A percentile compares a stretch with the other conserved stretches of the same genome.
Evolutionary conservation across 1,140 invertebrate species (phyloP).

Genomic region (Bombus pascuorum): DNA sequence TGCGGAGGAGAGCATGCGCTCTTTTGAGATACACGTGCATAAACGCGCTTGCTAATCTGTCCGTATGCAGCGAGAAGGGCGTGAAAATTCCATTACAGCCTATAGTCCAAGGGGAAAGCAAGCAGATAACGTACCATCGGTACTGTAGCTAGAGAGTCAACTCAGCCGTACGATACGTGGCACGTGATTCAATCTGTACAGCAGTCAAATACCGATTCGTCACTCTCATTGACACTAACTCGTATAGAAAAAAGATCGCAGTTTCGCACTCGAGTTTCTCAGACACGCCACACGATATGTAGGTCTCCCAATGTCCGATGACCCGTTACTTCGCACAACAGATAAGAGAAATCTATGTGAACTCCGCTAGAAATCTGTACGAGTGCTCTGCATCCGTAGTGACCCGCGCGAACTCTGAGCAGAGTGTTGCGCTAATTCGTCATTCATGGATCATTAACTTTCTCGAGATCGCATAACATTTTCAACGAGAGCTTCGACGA

Average conservation of each 20-base stretch:
- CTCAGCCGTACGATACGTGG: neutral
- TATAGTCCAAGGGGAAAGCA: constrained; percentile 10
- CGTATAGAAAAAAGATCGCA: neutral
- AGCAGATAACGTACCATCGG: neutral
- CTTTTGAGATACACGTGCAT: neutral
- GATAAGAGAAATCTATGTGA: constrained; percentile 28
- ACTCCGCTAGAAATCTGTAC: constrained; percentile 11
- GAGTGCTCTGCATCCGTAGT: constrained; percentile 13
- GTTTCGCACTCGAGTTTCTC: constrained; percentile 11
- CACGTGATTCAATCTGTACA: neutral
- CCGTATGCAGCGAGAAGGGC: neutral
- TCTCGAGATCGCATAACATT: neutral
- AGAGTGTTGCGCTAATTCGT: neutral
- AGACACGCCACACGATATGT: constrained; percentile 22
- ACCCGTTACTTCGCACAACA: constrained; percentile 27
- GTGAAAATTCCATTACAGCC: constrained; percentile 43
- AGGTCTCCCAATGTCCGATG: constrained; percentile 33
- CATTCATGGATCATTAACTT: constrained; percentile 40
- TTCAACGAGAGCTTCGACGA: neutral
- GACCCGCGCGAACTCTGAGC: constrained; percentile 40
- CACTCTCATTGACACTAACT: neutral
- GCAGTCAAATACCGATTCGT: neutral
- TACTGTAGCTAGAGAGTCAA: too few relatives aligned
- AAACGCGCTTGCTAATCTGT: neutral
- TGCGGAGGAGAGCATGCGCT: neutral